Percentiles rank a stretch among this genome's conserved stretches.
Evolutionary conservation across 1,140 invertebrate genomes (phyloP).

Genomic region (Potamilus streckersoni): DNA sequence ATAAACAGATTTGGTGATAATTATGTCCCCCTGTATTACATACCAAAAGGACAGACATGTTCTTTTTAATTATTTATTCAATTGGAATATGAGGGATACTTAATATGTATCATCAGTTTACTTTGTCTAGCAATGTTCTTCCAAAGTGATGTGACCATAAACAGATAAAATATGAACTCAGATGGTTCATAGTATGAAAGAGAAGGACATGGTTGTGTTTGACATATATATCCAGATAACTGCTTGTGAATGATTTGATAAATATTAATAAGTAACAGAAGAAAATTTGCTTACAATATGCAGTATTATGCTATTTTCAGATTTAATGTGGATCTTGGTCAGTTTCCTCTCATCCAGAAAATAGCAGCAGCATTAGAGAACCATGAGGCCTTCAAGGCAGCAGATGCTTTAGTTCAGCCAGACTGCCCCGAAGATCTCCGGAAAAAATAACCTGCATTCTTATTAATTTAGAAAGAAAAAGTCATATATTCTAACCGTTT

Average conservation of each 20-base stretch:
- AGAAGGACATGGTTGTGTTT: neutral
- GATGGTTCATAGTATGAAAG: no score
- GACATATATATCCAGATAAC: neutral
- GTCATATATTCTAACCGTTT: no score
- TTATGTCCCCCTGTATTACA: no score
- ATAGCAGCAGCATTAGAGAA: constrained; percentile 12
- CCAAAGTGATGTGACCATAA: no score
- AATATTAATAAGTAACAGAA: neutral
- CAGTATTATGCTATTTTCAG: constrained; percentile 66
- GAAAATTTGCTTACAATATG: neutral
- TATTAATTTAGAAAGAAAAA: no score
- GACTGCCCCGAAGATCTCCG: constrained; percentile 26
- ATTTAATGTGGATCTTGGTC: constrained; percentile 90
- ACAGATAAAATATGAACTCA: no score
- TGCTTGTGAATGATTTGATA: neutral
- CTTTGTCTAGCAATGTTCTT: no score
- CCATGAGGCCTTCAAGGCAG: constrained; percentile 22
- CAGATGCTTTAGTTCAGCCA: constrained; percentile 15
- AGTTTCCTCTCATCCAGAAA: constrained; percentile 77
- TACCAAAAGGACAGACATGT: no score
- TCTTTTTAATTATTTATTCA: no score
- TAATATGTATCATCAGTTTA: no score
- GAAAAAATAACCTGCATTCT: neutral
- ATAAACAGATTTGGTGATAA: no score
- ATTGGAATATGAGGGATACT: no score